Base-by-base conservation (phyloP, 2,797 vertebrate species). In the Acestrorhynchus altus region DNA sequence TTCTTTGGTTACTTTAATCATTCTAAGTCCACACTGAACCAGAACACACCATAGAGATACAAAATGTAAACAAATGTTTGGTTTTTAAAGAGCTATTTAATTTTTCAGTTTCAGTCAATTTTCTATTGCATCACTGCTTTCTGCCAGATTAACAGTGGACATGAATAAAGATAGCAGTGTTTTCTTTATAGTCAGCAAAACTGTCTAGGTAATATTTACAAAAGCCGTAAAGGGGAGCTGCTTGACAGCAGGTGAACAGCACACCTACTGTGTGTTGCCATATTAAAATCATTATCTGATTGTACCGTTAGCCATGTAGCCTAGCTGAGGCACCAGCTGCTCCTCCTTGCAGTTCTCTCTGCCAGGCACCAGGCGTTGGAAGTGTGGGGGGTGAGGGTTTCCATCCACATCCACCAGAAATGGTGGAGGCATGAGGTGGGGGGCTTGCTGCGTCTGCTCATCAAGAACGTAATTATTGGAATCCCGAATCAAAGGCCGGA, bases 361-460 rank as follows among this genome's bases (percentile, higher is more conserved):
- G 78, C 98, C 98, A 26, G 97, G 98, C 47, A 99, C 98, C 66
- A 99, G 92, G 18, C 97, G 92, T 89, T 99, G 98, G 87, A 91
- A 96, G 85, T 88, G 92, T 10, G 96, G 90, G 40, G 97, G 95
- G 89, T 99, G 97, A 79, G 98, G 98, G 86, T 99, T 99, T 72
- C 98, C 98, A 82, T 99, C 97, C 5, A 99, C 92, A 80, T 99
- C 98, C 87, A 99, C 98, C 81, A 99, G 90, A 88, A 99, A 99
- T 0, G 97, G 97, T 0, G 98, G 95, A 59, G 98, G 97, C 98
- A 99, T 99, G 72, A 99, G 96, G 81, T 99, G 97, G 5, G 98
- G 97, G n/a, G 97, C 98, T 88, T 99, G 98, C 83, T 99, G 98
- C 0, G 98, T 99, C 92, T 99, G 98, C 83, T 99, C 98, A 57